A percentile compares a stretch with the other conserved stretches of the same genome.
phyloP scores from a whole-genome alignment of 2,888 invertebrate genomes.

The Artemia sp. region DNA sequence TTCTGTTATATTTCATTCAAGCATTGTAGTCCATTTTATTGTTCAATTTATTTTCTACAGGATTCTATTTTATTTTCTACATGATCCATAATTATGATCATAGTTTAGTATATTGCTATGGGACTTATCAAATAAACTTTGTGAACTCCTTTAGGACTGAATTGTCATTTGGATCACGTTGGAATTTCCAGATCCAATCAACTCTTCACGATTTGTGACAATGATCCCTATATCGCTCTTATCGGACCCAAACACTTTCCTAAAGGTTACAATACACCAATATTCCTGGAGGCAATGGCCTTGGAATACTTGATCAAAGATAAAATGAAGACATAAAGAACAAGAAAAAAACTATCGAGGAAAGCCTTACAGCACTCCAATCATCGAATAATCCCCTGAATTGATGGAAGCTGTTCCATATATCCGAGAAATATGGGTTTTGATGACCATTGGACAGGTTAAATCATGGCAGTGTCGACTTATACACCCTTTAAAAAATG shows the following conservation, averaged over 20 bases:
- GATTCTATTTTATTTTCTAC: too few species aligned
- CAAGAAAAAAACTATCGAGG: not conserved
- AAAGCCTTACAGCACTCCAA: not conserved
- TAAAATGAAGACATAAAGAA: not conserved
- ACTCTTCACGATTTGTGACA: constrained; percentile 14
- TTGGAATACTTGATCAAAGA: constrained; percentile 9
- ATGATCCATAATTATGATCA: too few species aligned
- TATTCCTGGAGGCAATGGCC: constrained; percentile 1
- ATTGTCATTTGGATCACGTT: constrained; percentile 1
- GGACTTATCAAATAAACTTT: too few species aligned
- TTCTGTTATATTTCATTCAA: too few species aligned
- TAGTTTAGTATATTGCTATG: too few species aligned
- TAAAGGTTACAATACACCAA: constrained; percentile 11
- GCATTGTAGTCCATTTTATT: too few species aligned
- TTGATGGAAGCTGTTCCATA: too few species aligned
- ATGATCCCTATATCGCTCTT: constrained; percentile 10
- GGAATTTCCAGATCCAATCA: constrained; percentile 11
- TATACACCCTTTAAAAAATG: too few species aligned
- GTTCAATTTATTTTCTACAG: too few species aligned
- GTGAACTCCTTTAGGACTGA: not conserved
- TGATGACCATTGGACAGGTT: too few species aligned
- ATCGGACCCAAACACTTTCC: constrained; percentile 10
- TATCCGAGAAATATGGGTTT: too few species aligned
- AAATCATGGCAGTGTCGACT: too few species aligned
- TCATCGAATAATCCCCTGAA: constrained; percentile 9